These are phyloP conservation scores for Phalanger gymnotis DNA, from an alignment of 2,797 vertebrate genomes.

Conservation along the genomic window DNA sequence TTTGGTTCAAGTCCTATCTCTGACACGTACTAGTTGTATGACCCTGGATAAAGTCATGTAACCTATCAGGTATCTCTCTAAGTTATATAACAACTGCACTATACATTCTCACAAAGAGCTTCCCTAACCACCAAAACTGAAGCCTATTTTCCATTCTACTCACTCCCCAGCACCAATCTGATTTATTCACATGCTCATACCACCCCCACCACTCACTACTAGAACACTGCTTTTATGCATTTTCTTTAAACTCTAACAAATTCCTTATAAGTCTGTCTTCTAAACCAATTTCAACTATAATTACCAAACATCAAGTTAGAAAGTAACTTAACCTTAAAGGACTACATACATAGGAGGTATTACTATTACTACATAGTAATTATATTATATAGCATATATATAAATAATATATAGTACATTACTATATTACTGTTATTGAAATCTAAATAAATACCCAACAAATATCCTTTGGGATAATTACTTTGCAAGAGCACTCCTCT, in stretches of 20 bases:
- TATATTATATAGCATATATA: no score
- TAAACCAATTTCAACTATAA: slow-evolving; percentile 24
- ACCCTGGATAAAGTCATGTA: neutral
- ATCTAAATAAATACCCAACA: neutral
- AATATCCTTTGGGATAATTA: neutral
- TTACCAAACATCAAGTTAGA: neutral
- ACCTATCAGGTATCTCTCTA: neutral
- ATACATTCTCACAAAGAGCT: neutral
- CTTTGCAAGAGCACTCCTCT: neutral
- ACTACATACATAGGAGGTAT: neutral
- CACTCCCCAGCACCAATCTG: neutral
- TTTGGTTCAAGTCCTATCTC: neutral
- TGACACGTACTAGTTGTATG: neutral
- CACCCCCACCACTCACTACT: neutral
- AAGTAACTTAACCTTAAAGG: neutral
- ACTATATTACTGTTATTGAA: neutral
- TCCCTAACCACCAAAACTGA: neutral
- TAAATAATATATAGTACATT: no score
- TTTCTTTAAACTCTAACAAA: slow-evolving; percentile 22
- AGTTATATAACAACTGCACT: neutral
- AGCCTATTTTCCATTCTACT: neutral
- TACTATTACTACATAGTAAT: no score
- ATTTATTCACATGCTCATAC: neutral
- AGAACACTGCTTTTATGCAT: slow-evolving; percentile 29
- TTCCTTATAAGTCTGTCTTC: neutral